A percentile compares a stretch with the other conserved stretches of the same genome.
Evolutionary conservation across 2,797 vertebrate genomes (phyloP).

Genomic region (Eulemur coronatus): DNA sequence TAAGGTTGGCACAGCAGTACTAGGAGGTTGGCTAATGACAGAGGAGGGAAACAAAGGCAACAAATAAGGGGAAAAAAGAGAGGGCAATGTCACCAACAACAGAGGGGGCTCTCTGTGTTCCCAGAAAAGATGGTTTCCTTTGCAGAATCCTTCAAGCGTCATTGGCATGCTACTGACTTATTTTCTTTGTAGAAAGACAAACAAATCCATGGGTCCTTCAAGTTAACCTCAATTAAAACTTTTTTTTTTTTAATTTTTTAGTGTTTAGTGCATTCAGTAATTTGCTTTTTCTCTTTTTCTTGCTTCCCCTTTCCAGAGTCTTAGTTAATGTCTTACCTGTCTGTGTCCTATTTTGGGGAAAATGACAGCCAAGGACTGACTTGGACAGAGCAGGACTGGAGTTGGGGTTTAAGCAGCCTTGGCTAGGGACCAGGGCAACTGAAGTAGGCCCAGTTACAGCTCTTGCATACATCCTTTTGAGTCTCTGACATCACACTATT

Average conservation of each 20-base stretch:
- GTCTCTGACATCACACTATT: background rate
- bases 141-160: conserved; percentile 2
- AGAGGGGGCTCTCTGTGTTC: background rate
- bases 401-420: background rate
- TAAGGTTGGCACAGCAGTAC: background rate
- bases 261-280: background rate
- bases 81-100: conserved; percentile 2
- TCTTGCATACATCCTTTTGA: background rate
- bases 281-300: background rate
- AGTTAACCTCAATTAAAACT: conserved; percentile 38
- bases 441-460: background rate
- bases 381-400: background rate
- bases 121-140: conserved; percentile 46
- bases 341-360: background rate
- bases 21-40: conserved; percentile 8
- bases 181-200: conserved; percentile 31
- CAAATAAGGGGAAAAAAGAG: background rate
- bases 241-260: background rate
- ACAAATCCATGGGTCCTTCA: background rate
- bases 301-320: background rate
- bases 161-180: background rate
- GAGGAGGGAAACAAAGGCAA: conserved; percentile 64
- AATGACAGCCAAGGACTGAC: background rate
- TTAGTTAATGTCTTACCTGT: conserved; percentile 2
- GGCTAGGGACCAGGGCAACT: background rate